Evolutionary conservation across 2,113 vertebrate genomes (phyloP), one percentile per base, ranked within the genome.

Genomic region (Nycticryphes semicollaris): DNA sequence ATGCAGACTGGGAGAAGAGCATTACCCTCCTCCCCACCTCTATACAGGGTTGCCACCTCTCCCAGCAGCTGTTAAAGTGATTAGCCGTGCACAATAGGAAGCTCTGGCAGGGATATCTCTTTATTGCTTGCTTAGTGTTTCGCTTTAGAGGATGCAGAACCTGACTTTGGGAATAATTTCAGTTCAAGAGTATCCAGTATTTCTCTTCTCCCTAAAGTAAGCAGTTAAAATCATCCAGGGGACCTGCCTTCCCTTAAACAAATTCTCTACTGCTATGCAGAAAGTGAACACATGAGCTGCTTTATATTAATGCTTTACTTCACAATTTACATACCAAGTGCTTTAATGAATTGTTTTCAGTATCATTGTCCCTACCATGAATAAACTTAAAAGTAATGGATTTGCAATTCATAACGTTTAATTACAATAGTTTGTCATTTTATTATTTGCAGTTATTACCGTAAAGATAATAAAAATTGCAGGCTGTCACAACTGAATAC

Each of bases 371-470:
- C 93, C 77, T 43, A 89, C 89, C 43, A 78, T 75, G 96, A 94
- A 96, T 94, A 97, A 97, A 95, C 94, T 76, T 96, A 91, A 93
- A 95, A 94, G 89, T 95, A 96, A 97, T 94, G 93, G 87, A 54
- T 82, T 78, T 72, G 96, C 92, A 97, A 95, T 97, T 95, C 95
- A 97, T 96, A 95, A 78, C 94, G 74, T 94, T 95, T 96, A 95
- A 97, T 96, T 97, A 95, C 77, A 19, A 89, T 91, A 91, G 84
- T 96, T 97, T 96, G 89, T 89, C 80, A 91, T 91, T 97, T 96
- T 96, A 97, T 96, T 97, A 95, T 97, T 96, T 89, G 93, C 95
- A 94, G 87, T 95, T 94, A 96, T 91, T 91, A 76, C 95, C 77
- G 33, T 72, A 93, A 93, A 96, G 89, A 95, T 56, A 96, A 96